Conservation (phyloP, 2,113 vertebrate species). For the Corapipo altera region DNA sequence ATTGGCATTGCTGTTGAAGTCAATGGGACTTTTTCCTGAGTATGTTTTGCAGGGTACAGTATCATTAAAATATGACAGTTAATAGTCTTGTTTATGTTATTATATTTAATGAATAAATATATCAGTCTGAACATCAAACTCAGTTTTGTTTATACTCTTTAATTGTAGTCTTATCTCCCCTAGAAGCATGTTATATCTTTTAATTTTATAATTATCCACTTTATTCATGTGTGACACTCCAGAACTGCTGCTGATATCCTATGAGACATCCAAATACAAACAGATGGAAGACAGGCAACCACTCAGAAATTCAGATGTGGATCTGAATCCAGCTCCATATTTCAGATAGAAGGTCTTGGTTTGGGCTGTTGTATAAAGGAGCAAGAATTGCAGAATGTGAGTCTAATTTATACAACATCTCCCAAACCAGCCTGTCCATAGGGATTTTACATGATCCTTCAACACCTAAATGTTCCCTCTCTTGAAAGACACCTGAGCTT, state of each 20-base stretch:
- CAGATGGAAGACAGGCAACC: conserved; percentile 30
- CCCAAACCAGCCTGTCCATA: neutral
- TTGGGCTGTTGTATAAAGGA: neutral
- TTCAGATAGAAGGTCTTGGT: neutral
- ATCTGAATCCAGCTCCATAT: conserved; percentile 4
- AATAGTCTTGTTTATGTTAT: conserved; percentile 69
- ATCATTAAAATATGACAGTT: conserved; percentile 64
- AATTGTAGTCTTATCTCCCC: conserved; percentile 66
- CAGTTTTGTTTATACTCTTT: conserved; percentile 66
- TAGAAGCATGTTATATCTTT: conserved; percentile 62
- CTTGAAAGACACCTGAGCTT: neutral
- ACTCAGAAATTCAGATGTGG: conserved; percentile 11
- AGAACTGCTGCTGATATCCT: conserved; percentile 55
- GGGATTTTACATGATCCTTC: neutral
- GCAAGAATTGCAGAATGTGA: neutral
- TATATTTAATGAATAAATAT: conserved; percentile 70
- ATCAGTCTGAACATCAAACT: conserved; percentile 64
- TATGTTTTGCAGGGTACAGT: conserved; percentile 22
- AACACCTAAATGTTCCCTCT: neutral
- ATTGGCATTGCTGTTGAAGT: conserved; percentile 30
- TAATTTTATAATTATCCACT: conserved; percentile 71
- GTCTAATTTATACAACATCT: neutral
- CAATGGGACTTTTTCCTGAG: conserved; percentile 36
- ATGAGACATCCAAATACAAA: conserved; percentile 43
- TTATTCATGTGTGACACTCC: conserved; percentile 66